Conservation (phyloP, 1,140 invertebrate species). For the Kradibia gibbosae region DNA sequence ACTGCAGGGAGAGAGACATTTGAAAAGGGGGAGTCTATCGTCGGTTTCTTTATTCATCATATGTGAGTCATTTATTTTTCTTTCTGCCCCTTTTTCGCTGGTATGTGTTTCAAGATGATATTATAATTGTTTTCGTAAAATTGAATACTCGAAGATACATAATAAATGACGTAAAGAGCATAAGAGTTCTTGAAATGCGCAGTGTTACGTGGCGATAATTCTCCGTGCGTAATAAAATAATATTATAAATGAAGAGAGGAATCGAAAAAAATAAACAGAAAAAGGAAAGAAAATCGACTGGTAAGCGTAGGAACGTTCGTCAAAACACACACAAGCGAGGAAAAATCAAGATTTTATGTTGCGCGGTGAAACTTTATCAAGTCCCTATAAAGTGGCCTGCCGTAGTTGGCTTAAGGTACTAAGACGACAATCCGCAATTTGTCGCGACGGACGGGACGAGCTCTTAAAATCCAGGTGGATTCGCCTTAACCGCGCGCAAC, state of each 20-base stretch:
- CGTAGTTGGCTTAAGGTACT: slow-evolving; percentile 10
- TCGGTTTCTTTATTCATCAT: background rate
- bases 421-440: slow-evolving; percentile 20
- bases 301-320: no score
- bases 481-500: slow-evolving; percentile 1
- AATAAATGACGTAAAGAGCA: slow-evolving; percentile 1
- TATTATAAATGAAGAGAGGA: background rate
- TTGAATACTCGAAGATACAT: background rate
- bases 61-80: background rate
- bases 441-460: slow-evolving; percentile 2
- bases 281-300: no score
- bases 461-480: slow-evolving; percentile 31
- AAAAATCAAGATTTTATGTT: background rate
- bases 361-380: slow-evolving; percentile 16
- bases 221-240: slow-evolving; percentile 11
- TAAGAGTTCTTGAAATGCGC: background rate
- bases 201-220: background rate
- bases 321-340: background rate
- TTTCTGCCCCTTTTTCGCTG: background rate
- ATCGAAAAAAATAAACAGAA: no score
- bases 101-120: background rate
- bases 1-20: background rate
- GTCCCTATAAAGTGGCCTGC: slow-evolving; percentile 8
- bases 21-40: background rate
- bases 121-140: slow-evolving; percentile 5